Percentiles rank a stretch among this genome's conserved stretches.
These are phyloP conservation scores for Smithornis capensis DNA, from an alignment of 2,113 vertebrate species.

Conservation along the genomic window DNA sequence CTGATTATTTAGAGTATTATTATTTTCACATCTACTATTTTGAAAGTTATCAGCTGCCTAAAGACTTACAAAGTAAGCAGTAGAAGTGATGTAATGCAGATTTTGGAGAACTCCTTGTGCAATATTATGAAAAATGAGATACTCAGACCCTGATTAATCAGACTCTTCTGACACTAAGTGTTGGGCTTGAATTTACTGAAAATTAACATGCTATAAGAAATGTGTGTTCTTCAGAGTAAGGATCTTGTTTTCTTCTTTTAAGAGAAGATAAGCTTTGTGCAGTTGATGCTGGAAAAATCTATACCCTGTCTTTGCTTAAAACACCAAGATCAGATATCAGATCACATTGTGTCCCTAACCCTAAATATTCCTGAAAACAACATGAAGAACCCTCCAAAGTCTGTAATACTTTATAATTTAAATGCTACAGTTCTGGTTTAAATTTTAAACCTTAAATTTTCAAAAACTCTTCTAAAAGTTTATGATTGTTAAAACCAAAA, in stretches of 20 bases:
- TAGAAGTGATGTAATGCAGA: not conserved
- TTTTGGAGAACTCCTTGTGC: not conserved
- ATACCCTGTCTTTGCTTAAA: not conserved
- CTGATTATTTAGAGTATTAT: not conserved
- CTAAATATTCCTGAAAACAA: not conserved
- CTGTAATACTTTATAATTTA: not conserved
- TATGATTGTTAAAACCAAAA: not conserved
- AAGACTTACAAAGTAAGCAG: not conserved
- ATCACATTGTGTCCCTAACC: not conserved
- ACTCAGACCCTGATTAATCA: not conserved
- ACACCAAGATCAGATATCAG: not conserved
- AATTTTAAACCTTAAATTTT: not conserved
- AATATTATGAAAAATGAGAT: not conserved
- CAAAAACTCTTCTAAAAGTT: not conserved
- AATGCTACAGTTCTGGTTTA: not conserved
- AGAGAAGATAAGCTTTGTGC: not conserved
- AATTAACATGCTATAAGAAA: not conserved
- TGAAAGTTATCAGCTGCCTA: not conserved
- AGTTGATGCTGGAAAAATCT: not conserved
- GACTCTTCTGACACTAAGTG: not conserved
- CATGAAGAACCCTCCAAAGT: not conserved
- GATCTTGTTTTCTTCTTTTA: not conserved
- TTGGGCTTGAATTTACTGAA: not conserved
- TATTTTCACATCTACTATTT: not conserved
- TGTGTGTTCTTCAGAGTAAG: not conserved